These are phyloP conservation scores for Pseudococcus viburni DNA, from an alignment of 2,888 invertebrate genomes.

Conservation along the genomic window DNA sequence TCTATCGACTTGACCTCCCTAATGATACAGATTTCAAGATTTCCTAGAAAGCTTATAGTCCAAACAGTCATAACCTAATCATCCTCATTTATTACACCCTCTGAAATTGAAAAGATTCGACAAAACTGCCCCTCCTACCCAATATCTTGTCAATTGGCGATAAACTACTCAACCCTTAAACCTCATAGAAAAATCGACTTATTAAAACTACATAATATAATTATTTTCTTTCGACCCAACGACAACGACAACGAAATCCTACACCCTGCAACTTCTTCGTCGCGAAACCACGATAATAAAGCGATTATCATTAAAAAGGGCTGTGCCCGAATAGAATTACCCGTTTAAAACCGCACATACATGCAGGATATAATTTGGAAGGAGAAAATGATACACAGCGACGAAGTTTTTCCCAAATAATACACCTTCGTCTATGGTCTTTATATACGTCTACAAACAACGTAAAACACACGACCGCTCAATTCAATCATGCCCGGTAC, in stretches of 20 bases:
- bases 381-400: neutral
- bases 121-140: neutral
- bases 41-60: neutral
- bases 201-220: neutral
- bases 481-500: conserved; percentile 17
- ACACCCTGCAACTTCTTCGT: neutral
- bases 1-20: too few relatives aligned
- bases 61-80: neutral
- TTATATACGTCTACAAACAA: neutral
- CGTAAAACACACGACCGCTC: conserved; percentile 14
- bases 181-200: neutral
- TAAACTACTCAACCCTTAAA: neutral
- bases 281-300: conserved; percentile 4
- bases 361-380: neutral
- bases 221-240: neutral
- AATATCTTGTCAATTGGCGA: neutral
- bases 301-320: conserved; percentile 37
- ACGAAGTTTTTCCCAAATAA: conserved; percentile 21
- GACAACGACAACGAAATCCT: neutral
- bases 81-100: neutral
- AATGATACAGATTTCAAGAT: neutral
- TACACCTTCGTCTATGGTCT: neutral
- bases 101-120: neutral
- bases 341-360: neutral
- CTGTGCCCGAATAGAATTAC: conserved; percentile 27